Conservation (phyloP, 2,888 invertebrate species). For the Actias luna region DNA sequence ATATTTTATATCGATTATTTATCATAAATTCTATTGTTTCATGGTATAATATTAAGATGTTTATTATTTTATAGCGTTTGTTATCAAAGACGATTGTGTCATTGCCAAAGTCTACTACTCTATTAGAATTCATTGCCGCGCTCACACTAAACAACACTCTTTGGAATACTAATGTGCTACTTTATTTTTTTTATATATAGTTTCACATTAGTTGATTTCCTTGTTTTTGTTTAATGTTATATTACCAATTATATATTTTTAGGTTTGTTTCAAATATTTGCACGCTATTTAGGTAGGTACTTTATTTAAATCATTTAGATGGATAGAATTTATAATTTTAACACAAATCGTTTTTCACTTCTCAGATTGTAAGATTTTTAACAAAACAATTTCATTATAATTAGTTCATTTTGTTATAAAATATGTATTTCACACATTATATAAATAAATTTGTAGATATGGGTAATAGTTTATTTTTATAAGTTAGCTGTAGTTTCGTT, state of each 20-base stretch:
- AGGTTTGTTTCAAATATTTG: background rate
- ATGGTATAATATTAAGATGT: slow-evolving; percentile 9
- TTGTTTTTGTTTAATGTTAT: slow-evolving; percentile 32
- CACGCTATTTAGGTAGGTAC: background rate
- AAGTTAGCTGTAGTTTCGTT: slow-evolving; percentile 16
- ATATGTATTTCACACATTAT: background rate
- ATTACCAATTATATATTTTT: slow-evolving; percentile 6
- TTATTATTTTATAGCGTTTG: slow-evolving; percentile 50
- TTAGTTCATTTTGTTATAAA: background rate
- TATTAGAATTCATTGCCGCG: slow-evolving; percentile 72
- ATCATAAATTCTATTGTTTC: background rate
- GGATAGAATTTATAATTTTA: background rate
- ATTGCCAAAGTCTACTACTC: slow-evolving; percentile 72
- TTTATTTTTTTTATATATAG: slow-evolving; percentile 49
- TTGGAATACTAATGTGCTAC: slow-evolving; percentile 64
- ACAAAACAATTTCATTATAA: background rate
- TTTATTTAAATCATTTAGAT: background rate
- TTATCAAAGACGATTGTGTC: slow-evolving; percentile 62
- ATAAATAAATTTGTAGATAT: background rate
- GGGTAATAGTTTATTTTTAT: background rate
- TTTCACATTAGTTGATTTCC: slow-evolving; percentile 42
- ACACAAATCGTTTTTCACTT: background rate
- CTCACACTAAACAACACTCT: slow-evolving; percentile 62
- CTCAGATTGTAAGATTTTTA: background rate
- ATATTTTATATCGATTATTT: background rate